Evolutionary conservation across 1,140 invertebrate species (phyloP).

Genomic region (Rhyacophila brunnea): DNA sequence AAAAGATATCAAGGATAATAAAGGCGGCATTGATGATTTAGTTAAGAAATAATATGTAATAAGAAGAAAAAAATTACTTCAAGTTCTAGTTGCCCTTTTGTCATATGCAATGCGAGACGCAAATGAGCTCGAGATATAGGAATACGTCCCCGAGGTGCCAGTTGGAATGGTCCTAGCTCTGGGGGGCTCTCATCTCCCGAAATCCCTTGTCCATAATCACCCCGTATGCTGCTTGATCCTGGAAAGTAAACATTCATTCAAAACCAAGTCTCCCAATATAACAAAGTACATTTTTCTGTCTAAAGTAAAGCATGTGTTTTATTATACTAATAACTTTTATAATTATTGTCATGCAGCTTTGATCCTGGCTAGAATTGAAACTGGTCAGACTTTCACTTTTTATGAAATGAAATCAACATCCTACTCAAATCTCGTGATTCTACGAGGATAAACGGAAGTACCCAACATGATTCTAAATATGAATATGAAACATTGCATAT

Average conservation of each 20-base stretch:
- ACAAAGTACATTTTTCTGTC: background rate
- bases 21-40: too few species aligned
- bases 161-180: slow-evolving; percentile 73
- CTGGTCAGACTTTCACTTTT: too few species aligned
- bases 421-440: too few species aligned
- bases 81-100: slow-evolving; percentile 88
- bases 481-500: too few species aligned
- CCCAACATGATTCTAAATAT: too few species aligned
- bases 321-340: background rate
- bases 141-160: slow-evolving; percentile 70
- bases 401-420: too few species aligned
- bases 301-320: background rate
- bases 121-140: slow-evolving; percentile 74
- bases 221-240: slow-evolving; percentile 28
- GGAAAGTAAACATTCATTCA: background rate
- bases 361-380: too few species aligned
- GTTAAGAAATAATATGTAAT: too few species aligned
- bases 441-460: too few species aligned
- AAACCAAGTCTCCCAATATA: too few species aligned
- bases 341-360: background rate
- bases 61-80: slow-evolving; percentile 68
- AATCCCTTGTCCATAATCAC: slow-evolving; percentile 37
- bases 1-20: too few species aligned
- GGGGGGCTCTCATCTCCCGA: slow-evolving; percentile 44
- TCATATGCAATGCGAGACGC: slow-evolving; percentile 83